These are phyloP conservation scores for Artibeus jamaicensis DNA, from an alignment of 2,797 vertebrate genomes.

Conservation along the genomic window DNA sequence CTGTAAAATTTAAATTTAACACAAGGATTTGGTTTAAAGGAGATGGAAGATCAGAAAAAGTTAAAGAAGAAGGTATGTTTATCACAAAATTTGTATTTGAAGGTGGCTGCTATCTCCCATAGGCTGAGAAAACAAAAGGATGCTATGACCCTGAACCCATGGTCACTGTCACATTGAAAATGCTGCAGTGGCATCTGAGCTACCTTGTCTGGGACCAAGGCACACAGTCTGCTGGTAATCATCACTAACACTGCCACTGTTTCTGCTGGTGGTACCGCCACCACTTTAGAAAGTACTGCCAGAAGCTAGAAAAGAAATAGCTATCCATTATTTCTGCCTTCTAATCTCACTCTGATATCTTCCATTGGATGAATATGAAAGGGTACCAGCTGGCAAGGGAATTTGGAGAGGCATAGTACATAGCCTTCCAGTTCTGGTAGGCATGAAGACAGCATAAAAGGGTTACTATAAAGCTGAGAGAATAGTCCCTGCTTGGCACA, in stretches of 20 bases:
- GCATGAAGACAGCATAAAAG: not conserved
- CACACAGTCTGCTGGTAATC: not conserved
- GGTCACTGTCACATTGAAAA: not conserved
- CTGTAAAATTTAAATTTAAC: not conserved
- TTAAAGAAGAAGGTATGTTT: not conserved
- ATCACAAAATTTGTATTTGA: not conserved
- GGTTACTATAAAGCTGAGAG: not conserved
- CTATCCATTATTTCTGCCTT: not conserved
- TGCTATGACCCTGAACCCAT: rapidly evolving
- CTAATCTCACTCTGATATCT: not conserved
- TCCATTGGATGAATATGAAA: not conserved
- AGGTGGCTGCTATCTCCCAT: not conserved
- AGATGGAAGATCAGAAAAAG: not conserved
- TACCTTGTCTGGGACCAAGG: not conserved
- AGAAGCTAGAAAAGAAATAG: not conserved
- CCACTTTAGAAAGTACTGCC: not conserved
- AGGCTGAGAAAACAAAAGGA: not conserved
- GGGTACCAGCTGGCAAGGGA: not conserved
- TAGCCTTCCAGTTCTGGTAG: not conserved
- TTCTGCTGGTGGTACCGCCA: not conserved
- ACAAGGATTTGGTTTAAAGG: not conserved
- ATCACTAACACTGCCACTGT: not conserved
- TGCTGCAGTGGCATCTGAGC: not conserved
- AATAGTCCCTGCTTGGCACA: not conserved
- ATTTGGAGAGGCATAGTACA: not conserved